Percentiles rank a stretch among this genome's conserved stretches.
These are phyloP conservation scores for Spatula versicolor DNA, from an alignment of 2,797 vertebrate genomes.

Conservation along the genomic window DNA sequence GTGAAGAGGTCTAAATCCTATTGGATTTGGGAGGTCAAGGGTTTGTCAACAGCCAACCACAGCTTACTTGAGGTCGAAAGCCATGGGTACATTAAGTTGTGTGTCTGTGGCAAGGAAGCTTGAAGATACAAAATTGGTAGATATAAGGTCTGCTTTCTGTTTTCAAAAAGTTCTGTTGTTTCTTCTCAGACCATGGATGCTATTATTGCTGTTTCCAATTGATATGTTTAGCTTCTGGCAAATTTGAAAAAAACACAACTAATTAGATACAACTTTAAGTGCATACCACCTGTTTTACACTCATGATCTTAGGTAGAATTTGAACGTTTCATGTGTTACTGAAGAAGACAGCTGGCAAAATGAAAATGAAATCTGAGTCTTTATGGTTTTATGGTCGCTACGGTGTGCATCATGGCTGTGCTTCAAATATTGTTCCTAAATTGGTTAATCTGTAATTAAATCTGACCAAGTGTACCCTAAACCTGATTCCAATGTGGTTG, in stretches of 20 bases:
- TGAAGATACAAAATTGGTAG: neutral
- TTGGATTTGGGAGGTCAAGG: neutral
- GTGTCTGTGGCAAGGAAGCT: neutral
- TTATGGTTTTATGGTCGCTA: neutral
- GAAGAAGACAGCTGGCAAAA: neutral
- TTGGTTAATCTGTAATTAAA: neutral
- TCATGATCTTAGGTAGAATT: neutral
- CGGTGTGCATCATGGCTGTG: neutral
- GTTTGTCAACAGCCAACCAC: neutral
- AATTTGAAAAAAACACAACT: neutral
- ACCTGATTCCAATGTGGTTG: neutral
- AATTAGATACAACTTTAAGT: neutral
- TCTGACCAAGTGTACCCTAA: neutral
- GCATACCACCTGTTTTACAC: neutral
- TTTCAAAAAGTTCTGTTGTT: neutral
- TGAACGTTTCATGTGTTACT: neutral
- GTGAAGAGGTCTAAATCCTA: neutral
- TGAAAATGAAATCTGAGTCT: neutral
- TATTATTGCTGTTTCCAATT: neutral
- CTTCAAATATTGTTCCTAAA: neutral
- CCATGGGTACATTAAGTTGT: neutral
- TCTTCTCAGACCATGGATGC: neutral
- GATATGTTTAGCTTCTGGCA: neutral
- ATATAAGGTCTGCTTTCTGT: neutral
- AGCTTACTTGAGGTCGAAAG: neutral